phyloP scores from a whole-genome alignment of 1,140 invertebrate genomes.

The Drosophila trapezifrons region DNA sequence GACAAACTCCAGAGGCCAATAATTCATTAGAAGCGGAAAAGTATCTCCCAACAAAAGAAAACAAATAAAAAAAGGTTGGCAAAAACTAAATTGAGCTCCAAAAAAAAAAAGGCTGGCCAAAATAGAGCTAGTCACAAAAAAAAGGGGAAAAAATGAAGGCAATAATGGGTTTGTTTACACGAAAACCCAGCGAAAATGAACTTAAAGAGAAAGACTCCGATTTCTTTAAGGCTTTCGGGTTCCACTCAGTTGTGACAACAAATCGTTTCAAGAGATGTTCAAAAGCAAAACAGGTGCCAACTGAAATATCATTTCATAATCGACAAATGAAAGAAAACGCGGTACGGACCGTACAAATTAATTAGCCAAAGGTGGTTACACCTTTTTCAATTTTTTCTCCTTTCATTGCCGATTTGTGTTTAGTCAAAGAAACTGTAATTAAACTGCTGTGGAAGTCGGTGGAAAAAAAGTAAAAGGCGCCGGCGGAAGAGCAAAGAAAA shows the following conservation, averaged over 20 bases:
- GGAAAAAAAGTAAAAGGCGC: constrained; percentile 58
- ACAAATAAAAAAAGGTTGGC: constrained; percentile 15
- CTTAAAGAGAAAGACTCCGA: constrained; percentile 19
- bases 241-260: constrained; percentile 50
- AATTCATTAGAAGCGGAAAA: constrained; percentile 62
- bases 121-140: constrained; percentile 23
- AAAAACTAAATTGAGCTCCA: constrained; percentile 28
- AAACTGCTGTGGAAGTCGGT: constrained; percentile 46
- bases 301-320: constrained; percentile 53
- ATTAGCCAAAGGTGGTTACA: constrained; percentile 68
- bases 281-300: constrained; percentile 28
- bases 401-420: constrained; percentile 46
- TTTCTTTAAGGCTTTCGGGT: constrained; percentile 21
- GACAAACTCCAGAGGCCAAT: constrained; percentile 44
- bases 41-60: constrained; percentile 8
- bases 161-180: constrained; percentile 75
- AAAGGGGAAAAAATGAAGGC: constrained; percentile 36
- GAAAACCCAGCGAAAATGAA: constrained; percentile 16
- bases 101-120: constrained; percentile 20
- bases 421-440: constrained; percentile 61
- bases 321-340: constrained; percentile 27
- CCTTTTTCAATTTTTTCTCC: constrained; percentile 38
- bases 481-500: constrained; percentile 55
- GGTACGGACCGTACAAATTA: constrained; percentile 53
- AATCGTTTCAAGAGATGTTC: constrained; percentile 21